A percentile compares a stretch with the other conserved stretches of the same genome.
Conservation (phyloP, 2,797 vertebrate genomes). For the Scleropages formosus region DNA sequence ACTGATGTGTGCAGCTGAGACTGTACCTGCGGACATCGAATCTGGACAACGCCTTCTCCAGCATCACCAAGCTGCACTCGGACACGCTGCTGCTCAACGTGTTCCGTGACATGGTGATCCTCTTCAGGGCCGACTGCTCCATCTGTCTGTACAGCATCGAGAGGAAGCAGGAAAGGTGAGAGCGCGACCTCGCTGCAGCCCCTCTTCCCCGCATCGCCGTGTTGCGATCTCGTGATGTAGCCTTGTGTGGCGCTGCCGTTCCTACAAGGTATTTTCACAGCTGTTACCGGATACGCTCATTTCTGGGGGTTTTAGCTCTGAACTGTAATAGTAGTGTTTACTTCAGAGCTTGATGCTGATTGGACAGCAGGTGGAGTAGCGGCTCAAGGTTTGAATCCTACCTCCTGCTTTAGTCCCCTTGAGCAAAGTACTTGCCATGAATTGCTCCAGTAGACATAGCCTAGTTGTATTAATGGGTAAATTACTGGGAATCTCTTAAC, state of each 20-base stretch:
- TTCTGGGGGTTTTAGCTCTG: too few species aligned
- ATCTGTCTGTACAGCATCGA: constrained; percentile 97
- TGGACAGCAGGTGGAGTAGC: too few species aligned
- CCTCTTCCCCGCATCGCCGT: not conserved
- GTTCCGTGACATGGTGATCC: constrained; percentile 88
- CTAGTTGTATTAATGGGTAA: too few species aligned
- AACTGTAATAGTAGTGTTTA: too few species aligned
- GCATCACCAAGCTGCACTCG: constrained; percentile 85
- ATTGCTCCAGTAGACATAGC: too few species aligned
- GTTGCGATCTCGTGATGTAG: not conserved
- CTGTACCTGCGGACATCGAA: constrained; percentile 89
- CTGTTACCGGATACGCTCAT: not conserved
- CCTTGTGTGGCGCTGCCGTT: not conserved
- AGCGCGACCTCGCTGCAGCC: not conserved
- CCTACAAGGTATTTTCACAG: not conserved
- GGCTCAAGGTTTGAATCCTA: too few species aligned
- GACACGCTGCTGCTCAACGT: constrained; percentile 91
- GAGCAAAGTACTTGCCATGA: too few species aligned
- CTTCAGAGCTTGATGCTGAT: too few species aligned
- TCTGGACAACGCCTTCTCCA: constrained; percentile 93
- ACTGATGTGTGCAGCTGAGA: constrained; percentile 70
- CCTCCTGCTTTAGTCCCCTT: too few species aligned
- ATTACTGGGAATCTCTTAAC: too few species aligned
- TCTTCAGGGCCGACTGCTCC: constrained; percentile 93
- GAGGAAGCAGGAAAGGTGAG: constrained; percentile 82